These are phyloP conservation scores for Dolichopus griseipennis DNA, from an alignment of 2,888 invertebrate genomes.

Conservation along the genomic window DNA sequence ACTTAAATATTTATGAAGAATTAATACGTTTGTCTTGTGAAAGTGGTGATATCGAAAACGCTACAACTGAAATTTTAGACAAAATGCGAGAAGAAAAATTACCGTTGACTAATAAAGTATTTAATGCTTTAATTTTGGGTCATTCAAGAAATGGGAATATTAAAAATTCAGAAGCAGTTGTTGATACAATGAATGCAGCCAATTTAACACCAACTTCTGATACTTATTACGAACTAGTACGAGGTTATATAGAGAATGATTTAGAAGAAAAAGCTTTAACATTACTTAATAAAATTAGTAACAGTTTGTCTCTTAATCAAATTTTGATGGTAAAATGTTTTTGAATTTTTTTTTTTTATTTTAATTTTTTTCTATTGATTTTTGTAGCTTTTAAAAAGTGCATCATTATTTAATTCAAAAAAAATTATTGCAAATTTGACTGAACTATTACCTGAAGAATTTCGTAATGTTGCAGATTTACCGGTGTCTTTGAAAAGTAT, in stretches of 20 bases:
- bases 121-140: conserved; percentile 52
- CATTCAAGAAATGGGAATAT: conserved; percentile 43
- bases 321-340: background rate
- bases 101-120: conserved; percentile 50
- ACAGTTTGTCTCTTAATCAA: background rate
- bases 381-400: conserved; percentile 10
- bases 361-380: background rate
- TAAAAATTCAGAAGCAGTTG: conserved; percentile 45
- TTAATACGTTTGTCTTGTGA: conserved; percentile 51
- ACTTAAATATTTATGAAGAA: conserved; percentile 47
- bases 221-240: conserved; percentile 47
- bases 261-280: conserved; percentile 32
- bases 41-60: conserved; percentile 50
- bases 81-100: conserved; percentile 51
- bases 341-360: no score
- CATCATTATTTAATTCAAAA: conserved; percentile 17
- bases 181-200: conserved; percentile 51
- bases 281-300: conserved; percentile 25
- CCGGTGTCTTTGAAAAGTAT: conserved; percentile 35
- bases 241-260: conserved; percentile 47
- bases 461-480: conserved; percentile 29
- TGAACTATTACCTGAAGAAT: conserved; percentile 30
- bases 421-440: conserved; percentile 28
- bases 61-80: conserved; percentile 49
- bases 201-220: conserved; percentile 45